A percentile compares a stretch with the other conserved stretches of the same genome.
These are phyloP conservation scores for Prunella fulvescens DNA, from an alignment of 2,113 vertebrate genomes.

Conservation along the genomic window DNA sequence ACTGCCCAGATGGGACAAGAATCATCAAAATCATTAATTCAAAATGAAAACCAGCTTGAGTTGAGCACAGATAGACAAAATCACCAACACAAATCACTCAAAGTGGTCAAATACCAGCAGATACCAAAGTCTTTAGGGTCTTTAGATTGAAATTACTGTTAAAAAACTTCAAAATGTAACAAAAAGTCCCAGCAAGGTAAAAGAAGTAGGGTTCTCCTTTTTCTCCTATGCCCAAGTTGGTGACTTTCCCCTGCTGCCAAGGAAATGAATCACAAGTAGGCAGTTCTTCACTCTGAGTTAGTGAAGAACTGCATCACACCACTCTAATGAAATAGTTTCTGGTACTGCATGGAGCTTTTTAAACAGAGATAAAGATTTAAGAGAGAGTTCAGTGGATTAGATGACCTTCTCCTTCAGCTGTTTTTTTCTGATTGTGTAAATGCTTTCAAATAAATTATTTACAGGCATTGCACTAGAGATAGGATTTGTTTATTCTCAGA, in stretches of 20 bases:
- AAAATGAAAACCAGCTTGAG: background rate
- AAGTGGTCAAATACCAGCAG: background rate
- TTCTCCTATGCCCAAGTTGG: background rate
- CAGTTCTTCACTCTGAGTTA: background rate
- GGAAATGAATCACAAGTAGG: background rate
- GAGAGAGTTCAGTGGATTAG: background rate
- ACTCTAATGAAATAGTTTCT: background rate
- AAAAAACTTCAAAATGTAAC: background rate
- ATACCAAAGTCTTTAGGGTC: fast-evolving
- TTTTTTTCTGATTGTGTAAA: background rate
- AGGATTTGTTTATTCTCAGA: background rate
- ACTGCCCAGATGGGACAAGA: background rate
- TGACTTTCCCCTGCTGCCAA: background rate
- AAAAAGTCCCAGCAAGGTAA: background rate
- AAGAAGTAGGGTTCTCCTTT: too few species aligned
- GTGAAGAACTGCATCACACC: background rate
- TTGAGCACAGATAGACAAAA: background rate
- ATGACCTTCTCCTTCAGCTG: background rate
- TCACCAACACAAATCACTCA: background rate
- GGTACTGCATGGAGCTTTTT: background rate
- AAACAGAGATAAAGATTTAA: background rate
- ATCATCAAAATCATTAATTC: background rate
- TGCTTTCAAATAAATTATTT: background rate
- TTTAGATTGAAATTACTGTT: background rate
- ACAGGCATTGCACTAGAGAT: background rate